Evolutionary conservation across 1,140 invertebrate genomes (phyloP), one percentile per base, ranked within the genome.

Genomic region (Paralvinella palmiformis): DNA sequence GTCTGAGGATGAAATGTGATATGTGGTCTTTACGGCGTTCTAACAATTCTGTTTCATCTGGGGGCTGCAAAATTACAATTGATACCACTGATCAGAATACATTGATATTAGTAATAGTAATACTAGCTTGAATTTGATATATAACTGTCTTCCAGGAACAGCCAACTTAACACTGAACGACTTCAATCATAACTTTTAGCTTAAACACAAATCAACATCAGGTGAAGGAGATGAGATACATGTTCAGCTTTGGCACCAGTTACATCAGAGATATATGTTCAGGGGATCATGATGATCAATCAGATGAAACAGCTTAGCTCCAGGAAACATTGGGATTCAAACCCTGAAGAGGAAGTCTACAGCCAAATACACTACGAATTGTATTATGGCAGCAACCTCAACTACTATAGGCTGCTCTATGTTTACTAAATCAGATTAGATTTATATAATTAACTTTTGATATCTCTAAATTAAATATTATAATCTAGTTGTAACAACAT

Each of bases 1-100:
- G 78, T 65, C 94, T 84, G 1, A 98, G 82, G 67, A 97, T 90
- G 79, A 92, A 97, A 81, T 99, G 96, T 1, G 94, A 94, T 53
- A 96, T 85, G 72, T 91, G 88, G 82, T 98, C 95, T 65, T 86
- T 85, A 60, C 85, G 83, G 57, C 91, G 86, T 22, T 80, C 72
- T 63, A 88, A 85, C 13, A 77, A 27, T 35, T 72, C 66, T 64
- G 67, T 50, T 41, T 65, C 59, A 62, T 59, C 64, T n/a, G n/a
- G n/a, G n/a, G n/a, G n/a, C n/a, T n/a, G n/a, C n/a, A 52, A 55
- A 7, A 20, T 61, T 53, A 57, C 32, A 65, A 65, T 48, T 57
- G 29, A 58, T 58, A 53, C 62, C 44, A n/a, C 62, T 37, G 29
- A 36, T 33, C 45, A 37, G 31, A 13, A 33, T 50, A 35, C n/a